A percentile compares a stretch with the other conserved stretches of the same genome.
These are phyloP conservation scores for Drosophila ficusphila DNA, from an alignment of 1,140 invertebrate species.

Conservation along the genomic window DNA sequence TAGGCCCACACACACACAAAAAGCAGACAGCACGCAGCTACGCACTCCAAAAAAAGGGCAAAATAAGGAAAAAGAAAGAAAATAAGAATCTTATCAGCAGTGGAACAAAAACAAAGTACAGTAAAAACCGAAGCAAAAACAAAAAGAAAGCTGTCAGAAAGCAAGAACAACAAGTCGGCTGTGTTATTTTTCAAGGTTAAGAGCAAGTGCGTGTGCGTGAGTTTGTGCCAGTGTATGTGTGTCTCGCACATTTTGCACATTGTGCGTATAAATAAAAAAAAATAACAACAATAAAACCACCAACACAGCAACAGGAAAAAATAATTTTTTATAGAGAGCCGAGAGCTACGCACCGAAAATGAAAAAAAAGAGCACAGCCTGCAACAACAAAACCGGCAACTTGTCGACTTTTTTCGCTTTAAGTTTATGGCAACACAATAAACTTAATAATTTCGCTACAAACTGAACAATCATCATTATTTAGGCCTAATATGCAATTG, in stretches of 20 bases:
- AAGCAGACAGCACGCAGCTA: constrained; percentile 31
- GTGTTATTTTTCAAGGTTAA: constrained; percentile 74
- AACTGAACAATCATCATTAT: constrained; percentile 65
- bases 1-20: constrained; percentile 3
- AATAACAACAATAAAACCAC: constrained; percentile 18
- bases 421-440: constrained; percentile 44
- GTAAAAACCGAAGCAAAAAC: constrained; percentile 55
- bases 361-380: constrained; percentile 20
- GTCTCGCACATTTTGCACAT: constrained; percentile 56
- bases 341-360: constrained; percentile 37
- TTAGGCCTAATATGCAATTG: constrained; percentile 43
- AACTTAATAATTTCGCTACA: constrained; percentile 35
- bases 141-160: constrained; percentile 39
- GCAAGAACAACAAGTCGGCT: constrained; percentile 31
- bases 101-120: constrained; percentile 38
- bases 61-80: constrained; percentile 50
- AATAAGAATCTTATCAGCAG: constrained; percentile 68
- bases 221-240: constrained; percentile 6
- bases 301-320: constrained; percentile 39
- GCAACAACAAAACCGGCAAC: constrained; percentile 25
- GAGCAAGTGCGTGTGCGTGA: constrained; percentile 72
- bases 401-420: constrained; percentile 25
- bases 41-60: constrained; percentile 31
- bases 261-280: constrained; percentile 59
- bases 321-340: constrained; percentile 47